These are phyloP conservation scores for Bursaphelenchus okinawaensis DNA, from an alignment of 2,888 invertebrate species.

Conservation along the genomic window DNA sequence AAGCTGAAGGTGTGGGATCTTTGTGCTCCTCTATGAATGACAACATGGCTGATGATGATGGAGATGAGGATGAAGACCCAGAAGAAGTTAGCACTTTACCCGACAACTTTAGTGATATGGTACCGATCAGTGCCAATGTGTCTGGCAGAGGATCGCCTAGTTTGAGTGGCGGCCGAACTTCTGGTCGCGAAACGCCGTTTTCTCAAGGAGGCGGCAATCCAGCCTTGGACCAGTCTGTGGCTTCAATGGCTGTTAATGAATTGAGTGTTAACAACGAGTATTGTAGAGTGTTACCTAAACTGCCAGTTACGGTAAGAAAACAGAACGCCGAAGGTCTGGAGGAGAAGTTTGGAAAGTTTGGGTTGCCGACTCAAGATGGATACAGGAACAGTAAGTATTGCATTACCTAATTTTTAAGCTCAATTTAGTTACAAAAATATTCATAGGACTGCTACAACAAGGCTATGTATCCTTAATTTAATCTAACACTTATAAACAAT, in stretches of 20 bases:
- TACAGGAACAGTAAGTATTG: conserved; percentile 20
- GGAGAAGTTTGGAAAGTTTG: conserved; percentile 96
- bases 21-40: conserved; percentile 27
- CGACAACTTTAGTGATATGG: conserved; percentile 90
- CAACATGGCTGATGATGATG: conserved; percentile 18
- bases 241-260: conserved; percentile 14
- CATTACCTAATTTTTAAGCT: neutral
- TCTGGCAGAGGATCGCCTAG: conserved; percentile 68
- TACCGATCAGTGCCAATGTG: conserved; percentile 69
- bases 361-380: conserved; percentile 69
- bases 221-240: neutral
- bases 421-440: no score
- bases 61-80: conserved; percentile 32
- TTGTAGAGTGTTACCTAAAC: conserved; percentile 17
- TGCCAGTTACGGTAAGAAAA: conserved; percentile 62
- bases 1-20: conserved; percentile 27
- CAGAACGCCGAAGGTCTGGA: conserved; percentile 89
- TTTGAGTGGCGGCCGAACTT: conserved; percentile 61
- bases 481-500: neutral
- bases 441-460: no score
- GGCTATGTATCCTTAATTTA: neutral
- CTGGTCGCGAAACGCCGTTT: conserved; percentile 36
- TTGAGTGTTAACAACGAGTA: conserved; percentile 22
- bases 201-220: conserved; percentile 20
- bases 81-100: conserved; percentile 44